phyloP scores from a whole-genome alignment of 2,113 vertebrate species.

The Bujurquina vittata region DNA sequence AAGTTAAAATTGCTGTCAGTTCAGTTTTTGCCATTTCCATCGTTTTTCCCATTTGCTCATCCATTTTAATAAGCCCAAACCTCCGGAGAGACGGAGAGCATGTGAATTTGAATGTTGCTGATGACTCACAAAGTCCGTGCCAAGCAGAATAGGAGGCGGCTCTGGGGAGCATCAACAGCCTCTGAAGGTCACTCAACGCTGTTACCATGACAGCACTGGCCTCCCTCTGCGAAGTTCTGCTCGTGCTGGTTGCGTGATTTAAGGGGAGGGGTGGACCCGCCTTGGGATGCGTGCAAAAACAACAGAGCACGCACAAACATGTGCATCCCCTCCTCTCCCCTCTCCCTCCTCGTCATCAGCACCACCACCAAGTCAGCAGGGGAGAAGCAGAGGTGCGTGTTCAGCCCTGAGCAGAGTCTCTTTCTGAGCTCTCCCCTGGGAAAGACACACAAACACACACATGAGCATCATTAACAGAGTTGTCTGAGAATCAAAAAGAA shows the following conservation, averaged over 20 bases:
- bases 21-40: slow-evolving; percentile 27
- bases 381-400: slow-evolving; percentile 62
- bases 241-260: slow-evolving; percentile 32
- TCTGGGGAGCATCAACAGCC: slow-evolving; percentile 65
- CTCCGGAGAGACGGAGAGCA: slow-evolving; percentile 44
- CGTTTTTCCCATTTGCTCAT: slow-evolving; percentile 41
- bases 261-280: slow-evolving; percentile 22
- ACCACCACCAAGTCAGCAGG: slow-evolving; percentile 51
- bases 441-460: slow-evolving; percentile 10
- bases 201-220: slow-evolving; percentile 74
- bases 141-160: slow-evolving; percentile 60
- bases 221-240: slow-evolving; percentile 55
- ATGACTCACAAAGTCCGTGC: slow-evolving; percentile 71
- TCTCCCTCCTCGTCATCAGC: slow-evolving; percentile 39
- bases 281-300: slow-evolving; percentile 22
- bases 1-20: neutral
- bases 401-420: slow-evolving; percentile 55
- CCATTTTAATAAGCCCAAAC: slow-evolving; percentile 58
- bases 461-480: neutral
- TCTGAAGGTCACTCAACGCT: slow-evolving; percentile 72
- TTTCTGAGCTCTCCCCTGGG: slow-evolving; percentile 27
- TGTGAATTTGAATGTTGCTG: slow-evolving; percentile 71
- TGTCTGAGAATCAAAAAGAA: slow-evolving; percentile 8
- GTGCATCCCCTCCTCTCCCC: neutral
- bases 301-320: slow-evolving; percentile 23